These are phyloP conservation scores for Myotis findleyi DNA, from an alignment of 2,797 vertebrate genomes.

Conservation along the genomic window DNA sequence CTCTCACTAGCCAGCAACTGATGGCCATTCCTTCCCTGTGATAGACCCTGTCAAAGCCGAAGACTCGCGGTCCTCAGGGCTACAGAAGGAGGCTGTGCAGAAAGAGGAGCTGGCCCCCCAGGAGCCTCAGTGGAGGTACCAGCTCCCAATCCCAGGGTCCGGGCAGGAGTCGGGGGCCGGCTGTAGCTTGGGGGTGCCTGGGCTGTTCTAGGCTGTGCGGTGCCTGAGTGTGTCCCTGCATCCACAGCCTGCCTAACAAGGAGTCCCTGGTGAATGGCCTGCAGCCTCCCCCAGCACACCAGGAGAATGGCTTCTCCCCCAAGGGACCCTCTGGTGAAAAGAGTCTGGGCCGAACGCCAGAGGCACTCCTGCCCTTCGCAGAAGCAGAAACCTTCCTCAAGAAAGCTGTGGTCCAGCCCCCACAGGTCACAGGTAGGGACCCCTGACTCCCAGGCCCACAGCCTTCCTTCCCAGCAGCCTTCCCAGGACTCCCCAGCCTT, in stretches of 20 bases:
- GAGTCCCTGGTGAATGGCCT: conserved; percentile 92
- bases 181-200: rapidly evolving
- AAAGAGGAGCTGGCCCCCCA: conserved; percentile 76
- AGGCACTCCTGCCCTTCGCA: conserved; percentile 93
- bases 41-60: conserved; percentile 70
- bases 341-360: conserved; percentile 85
- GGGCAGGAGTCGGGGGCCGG: rapidly evolving
- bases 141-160: rapidly evolving
- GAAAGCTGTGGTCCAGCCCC: conserved; percentile 93
- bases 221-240: not conserved
- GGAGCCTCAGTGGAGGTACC: conserved; percentile 85
- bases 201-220: not conserved
- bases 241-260: conserved; percentile 81
- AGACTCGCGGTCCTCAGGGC: conserved; percentile 63
- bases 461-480: not conserved
- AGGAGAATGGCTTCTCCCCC: conserved; percentile 93
- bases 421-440: conserved; percentile 95
- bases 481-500: not conserved
- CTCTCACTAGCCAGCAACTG: not conserved
- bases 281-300: conserved; percentile 88
- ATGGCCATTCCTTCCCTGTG: not conserved
- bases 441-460: not conserved
- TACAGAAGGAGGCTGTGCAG: conserved; percentile 44
- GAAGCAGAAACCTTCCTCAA: conserved; percentile 95
- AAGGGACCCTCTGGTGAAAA: conserved; percentile 86